Evolutionary conservation across 2,797 vertebrate genomes (phyloP), one percentile per base, ranked within the genome.

Genomic region (Acrossocheilus wenchowensis): DNA sequence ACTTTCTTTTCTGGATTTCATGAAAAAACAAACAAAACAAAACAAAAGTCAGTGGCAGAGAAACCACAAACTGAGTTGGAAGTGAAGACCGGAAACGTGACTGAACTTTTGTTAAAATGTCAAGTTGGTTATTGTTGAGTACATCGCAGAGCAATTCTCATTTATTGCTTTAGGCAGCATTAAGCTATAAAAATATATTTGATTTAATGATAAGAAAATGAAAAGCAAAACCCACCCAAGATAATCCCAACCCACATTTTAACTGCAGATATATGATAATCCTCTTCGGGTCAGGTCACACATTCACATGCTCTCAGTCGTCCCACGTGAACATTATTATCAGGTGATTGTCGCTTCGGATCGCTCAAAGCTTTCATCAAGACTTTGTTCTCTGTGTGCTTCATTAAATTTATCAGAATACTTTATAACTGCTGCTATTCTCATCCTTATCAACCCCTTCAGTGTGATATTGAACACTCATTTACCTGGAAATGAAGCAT

Each of bases 291-390:
- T 86, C 88, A 71, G 86, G 90, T 90, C 88, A 86, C 79, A 91
- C 89, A 83, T 89, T 91, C 89, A 90, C 86, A 78, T 74, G 83
- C 23, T 39, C 45, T 86, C 39, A 39, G 86, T 48, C 68, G 30
- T 11, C 68, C 83, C 89, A 91, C 87, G 89, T 89, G 89, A 89
- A 83, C 41, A 88, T 87, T 54, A 72, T 90, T 88, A 90, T 94
- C 93, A 93, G 91, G 89, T 94, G 90, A 93, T 90, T 80, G 85
- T 86, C 82, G 12, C 71, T 73, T 85, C 1, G 23, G 62, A 83
- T 84, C 9, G 34, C 50, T 54, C 64, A 69, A 34, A 84, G 48
- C 71, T 71, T 69, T 54, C 8, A 54, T 17, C 34, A 69, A 88
- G 90, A 86, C 88, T 90, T 90, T 90, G 84, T 50, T 88, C 74